Percentiles rank a stretch among this genome's conserved stretches.
These are phyloP conservation scores for Dendropsophus ebraccatus DNA, from an alignment of 2,113 vertebrate species.

Conservation along the genomic window DNA sequence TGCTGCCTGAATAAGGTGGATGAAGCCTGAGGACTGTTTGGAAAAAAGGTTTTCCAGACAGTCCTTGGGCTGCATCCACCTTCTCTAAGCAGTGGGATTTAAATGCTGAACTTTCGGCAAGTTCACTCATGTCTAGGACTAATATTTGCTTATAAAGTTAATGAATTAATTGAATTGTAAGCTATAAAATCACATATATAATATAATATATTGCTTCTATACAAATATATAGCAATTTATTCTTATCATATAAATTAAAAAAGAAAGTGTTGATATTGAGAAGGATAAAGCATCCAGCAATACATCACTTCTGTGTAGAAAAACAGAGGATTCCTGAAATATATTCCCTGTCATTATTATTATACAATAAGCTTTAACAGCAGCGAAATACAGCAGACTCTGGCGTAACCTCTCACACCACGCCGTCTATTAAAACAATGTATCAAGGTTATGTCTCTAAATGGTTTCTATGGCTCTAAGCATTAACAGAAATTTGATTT, in stretches of 20 bases:
- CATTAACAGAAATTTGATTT: conserved; percentile 46
- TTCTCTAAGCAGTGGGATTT: no score
- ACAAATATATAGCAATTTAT: neutral
- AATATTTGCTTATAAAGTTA: no score
- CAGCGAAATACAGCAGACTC: neutral
- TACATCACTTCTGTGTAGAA: neutral
- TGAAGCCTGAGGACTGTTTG: no score
- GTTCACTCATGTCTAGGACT: no score
- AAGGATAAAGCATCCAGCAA: neutral
- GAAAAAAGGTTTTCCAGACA: no score
- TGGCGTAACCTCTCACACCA: conserved; percentile 14
- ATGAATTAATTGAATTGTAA: no score
- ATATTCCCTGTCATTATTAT: neutral
- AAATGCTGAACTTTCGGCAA: no score
- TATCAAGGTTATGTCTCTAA: conserved; percentile 50
- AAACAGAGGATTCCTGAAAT: neutral
- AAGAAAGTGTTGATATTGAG: neutral
- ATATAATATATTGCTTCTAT: neutral
- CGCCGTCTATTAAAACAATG: conserved; percentile 49
- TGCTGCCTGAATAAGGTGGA: no score
- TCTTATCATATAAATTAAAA: neutral
- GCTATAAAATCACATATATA: no score
- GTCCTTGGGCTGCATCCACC: no score
- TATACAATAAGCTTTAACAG: conserved; percentile 26
- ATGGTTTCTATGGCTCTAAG: conserved; percentile 28